Evolutionary conservation across 2,888 invertebrate species (phyloP).

Genomic region (Ophraella communa): DNA sequence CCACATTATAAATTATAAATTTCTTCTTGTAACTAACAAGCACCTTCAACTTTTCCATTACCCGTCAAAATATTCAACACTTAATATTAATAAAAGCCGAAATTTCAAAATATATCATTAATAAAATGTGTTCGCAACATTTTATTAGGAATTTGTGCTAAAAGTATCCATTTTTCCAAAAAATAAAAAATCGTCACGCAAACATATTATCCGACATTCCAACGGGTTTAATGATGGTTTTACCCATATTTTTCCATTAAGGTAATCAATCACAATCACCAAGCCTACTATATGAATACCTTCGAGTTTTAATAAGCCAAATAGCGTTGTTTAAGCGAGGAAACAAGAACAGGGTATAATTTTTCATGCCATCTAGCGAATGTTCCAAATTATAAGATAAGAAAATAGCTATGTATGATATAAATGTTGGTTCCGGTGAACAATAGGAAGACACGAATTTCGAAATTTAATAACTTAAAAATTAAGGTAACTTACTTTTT

Average conservation of each 20-base stretch:
- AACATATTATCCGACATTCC: slow-evolving; percentile 19
- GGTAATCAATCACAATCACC: slow-evolving; percentile 23
- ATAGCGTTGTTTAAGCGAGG: background rate
- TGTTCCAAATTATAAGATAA: too few relatives aligned
- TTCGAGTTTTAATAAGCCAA: slow-evolving; percentile 1
- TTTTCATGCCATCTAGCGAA: too few relatives aligned
- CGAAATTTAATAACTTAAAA: too few relatives aligned
- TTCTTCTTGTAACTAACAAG: too few relatives aligned
- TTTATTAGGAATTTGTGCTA: background rate
- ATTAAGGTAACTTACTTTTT: too few relatives aligned
- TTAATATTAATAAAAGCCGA: background rate
- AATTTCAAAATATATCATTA: background rate
- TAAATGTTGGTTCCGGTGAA: too few relatives aligned
- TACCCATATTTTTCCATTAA: slow-evolving; percentile 24
- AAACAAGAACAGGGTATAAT: background rate
- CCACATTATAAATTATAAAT: too few relatives aligned
- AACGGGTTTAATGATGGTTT: slow-evolving; percentile 7
- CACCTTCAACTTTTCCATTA: too few relatives aligned
- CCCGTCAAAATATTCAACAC: too few relatives aligned
- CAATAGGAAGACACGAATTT: too few relatives aligned
- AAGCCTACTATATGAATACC: slow-evolving; percentile 10
- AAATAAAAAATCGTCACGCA: slow-evolving; percentile 18
- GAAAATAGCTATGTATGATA: too few relatives aligned
- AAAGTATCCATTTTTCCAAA: slow-evolving; percentile 8
- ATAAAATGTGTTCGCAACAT: background rate